Base-by-base conservation (phyloP, 2,113 vertebrate genomes). In the Sapajus apella region DNA sequence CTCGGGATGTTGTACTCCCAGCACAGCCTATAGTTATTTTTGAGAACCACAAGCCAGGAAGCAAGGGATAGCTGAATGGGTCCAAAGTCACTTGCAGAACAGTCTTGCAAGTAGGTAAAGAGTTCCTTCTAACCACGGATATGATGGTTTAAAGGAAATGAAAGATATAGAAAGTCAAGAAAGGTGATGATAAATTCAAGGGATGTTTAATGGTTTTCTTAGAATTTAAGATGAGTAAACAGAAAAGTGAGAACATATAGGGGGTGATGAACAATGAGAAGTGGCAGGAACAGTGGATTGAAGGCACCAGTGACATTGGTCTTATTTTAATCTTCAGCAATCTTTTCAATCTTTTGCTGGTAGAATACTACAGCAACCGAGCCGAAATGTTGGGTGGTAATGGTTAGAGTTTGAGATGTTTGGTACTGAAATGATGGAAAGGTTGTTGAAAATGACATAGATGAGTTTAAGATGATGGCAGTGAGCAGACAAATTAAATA, bases 211-310 rank as follows among this genome's bases (percentile, higher is more conserved):
- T 0, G 5, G 21, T 10, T 68, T 80, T 77, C 16, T 25, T 43
- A 68, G 37, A 82, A 52, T 55, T 32, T 45, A 27, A 81, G 56
- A 25, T 82, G 73, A 8, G 8, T 13, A 66, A 37, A 32, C 32
- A 75, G 43, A 87, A 17, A 89, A 40, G 12, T 35, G n/a, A 91
- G 35, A 37, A n/a, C 30, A 21, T 17, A 4, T 37, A 94, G 47
- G 40, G 32, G 32, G n/a, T 40, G 7, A 64, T 8, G 18, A 55
- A 50, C 13, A 27, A 10, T 7, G 23, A 7, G 9, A 43, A 52
- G 1, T 4, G 52, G 30, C 18, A 27, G 23, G 3, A 37, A 5
- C 5, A 52, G 3, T 21, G 23, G 27, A 25, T 6, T 5, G 30
- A 45, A 52, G 10, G 37, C 17, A 10, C 4, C 79, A 2, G 6